Conservation (phyloP, 37 sponge, comb jelly and placozoan species). For the Hexactinellida sp. region DNA sequence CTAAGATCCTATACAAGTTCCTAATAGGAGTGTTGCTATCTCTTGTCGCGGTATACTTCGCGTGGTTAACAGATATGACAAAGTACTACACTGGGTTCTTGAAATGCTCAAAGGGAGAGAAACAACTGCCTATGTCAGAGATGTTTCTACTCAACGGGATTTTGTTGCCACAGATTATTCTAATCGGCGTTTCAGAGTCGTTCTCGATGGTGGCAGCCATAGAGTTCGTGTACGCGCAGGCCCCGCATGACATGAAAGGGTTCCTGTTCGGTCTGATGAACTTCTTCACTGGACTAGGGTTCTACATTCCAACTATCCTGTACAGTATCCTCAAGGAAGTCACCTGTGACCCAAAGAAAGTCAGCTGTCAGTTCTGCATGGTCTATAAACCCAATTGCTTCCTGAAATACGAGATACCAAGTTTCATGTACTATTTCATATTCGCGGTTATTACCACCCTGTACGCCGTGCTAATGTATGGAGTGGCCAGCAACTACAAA, state of each 20-base stretch:
- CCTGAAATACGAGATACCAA: not conserved
- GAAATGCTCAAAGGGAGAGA: not conserved
- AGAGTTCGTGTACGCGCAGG: conserved; percentile 41
- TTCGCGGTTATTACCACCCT: not conserved
- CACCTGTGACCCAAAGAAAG: not conserved
- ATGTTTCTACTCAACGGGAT: not conserved
- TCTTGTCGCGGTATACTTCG: not conserved
- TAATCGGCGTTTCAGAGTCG: conserved; percentile 4
- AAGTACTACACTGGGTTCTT: not conserved
- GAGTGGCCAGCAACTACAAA: not conserved
- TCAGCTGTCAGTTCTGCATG: not conserved
- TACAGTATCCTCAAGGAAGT: not conserved
- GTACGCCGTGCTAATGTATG: not conserved
- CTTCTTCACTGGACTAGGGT: conserved; percentile 23
- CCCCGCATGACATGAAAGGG: conserved; percentile 34
- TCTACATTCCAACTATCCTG: not conserved
- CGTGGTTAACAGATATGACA: not conserved
- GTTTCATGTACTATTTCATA: conserved; percentile 16
- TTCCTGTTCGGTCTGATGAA: conserved; percentile 32
- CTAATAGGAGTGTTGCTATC: not conserved
- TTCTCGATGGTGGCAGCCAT: conserved; percentile 20
- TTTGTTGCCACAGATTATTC: not conserved
- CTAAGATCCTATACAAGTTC: conserved; percentile 11
- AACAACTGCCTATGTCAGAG: not conserved
- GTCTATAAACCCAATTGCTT: not conserved